These are phyloP conservation scores for Ceyx cyanopectus DNA, from an alignment of 2,113 vertebrate genomes.

Conservation along the genomic window DNA sequence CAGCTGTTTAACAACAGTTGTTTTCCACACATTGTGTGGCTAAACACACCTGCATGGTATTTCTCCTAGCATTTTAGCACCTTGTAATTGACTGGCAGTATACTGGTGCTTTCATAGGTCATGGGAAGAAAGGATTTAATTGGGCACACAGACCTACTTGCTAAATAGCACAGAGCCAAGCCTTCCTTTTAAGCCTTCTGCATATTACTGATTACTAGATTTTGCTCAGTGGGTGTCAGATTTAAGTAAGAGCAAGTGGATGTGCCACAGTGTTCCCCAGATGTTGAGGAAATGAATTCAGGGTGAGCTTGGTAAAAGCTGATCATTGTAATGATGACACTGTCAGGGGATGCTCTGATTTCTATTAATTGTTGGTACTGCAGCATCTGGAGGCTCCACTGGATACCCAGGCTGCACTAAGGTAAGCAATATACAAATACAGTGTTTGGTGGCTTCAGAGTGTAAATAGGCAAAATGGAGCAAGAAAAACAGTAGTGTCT, in stretches of 20 bases:
- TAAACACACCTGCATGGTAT: background rate
- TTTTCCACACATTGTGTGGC: background rate
- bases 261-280: background rate
- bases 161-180: background rate
- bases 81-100: background rate
- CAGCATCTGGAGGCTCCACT: background rate
- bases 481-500: background rate
- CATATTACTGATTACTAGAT: background rate
- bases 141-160: background rate
- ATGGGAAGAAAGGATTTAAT: constrained; percentile 4
- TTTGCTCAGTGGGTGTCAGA: background rate
- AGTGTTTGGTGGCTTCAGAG: background rate
- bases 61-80: constrained; percentile 1
- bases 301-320: background rate
- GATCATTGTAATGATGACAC: background rate
- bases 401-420: background rate
- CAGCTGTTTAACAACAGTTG: constrained; percentile 8
- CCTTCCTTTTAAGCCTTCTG: background rate
- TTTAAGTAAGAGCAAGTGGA: background rate
- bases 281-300: background rate
- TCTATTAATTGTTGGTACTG: constrained; percentile 8
- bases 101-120: background rate
- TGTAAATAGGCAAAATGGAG: background rate
- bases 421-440: background rate
- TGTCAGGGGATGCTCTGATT: background rate